Conservation (phyloP, 1,140 invertebrate genomes). For the Zaprionus ornatus region DNA sequence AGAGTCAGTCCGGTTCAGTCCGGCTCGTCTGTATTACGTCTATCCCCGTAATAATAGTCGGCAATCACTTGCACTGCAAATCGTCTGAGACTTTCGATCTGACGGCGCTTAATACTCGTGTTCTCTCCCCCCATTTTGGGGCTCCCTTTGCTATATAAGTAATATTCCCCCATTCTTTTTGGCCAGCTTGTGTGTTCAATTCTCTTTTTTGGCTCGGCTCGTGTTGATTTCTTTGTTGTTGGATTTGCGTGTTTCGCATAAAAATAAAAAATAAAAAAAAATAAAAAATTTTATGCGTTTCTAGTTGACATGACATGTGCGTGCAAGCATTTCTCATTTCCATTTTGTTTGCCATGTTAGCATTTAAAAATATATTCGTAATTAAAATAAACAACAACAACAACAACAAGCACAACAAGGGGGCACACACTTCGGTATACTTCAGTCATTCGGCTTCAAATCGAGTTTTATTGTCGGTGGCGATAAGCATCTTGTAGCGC, state of each 20-base stretch:
- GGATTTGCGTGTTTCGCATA: conserved; percentile 77
- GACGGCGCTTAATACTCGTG: conserved; percentile 37
- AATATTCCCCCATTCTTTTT: conserved; percentile 42
- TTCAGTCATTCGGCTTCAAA: conserved; percentile 62
- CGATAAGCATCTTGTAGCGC: conserved; percentile 63
- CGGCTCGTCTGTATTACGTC: background rate
- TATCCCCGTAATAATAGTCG: conserved; percentile 41
- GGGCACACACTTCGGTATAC: conserved; percentile 14
- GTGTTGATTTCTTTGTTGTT: conserved; percentile 66
- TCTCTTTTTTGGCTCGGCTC: conserved; percentile 29
- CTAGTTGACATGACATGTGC: conserved; percentile 81
- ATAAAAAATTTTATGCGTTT: conserved; percentile 72
- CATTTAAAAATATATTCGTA: conserved; percentile 79
- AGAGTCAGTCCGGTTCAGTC: background rate
- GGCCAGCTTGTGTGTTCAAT: conserved; percentile 54
- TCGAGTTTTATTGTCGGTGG: conserved; percentile 72
- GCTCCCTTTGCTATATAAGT: conserved; percentile 1
- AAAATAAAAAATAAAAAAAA: conserved; percentile 19
- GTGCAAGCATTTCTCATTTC: conserved; percentile 80
- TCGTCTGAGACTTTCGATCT: conserved; percentile 34
- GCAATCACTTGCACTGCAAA: conserved; percentile 40
- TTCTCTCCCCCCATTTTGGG: conserved; percentile 5
- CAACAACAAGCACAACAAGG: conserved; percentile 12
- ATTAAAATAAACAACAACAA: conserved; percentile 63
- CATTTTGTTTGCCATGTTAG: conserved; percentile 78